Evolutionary conservation across 2,113 vertebrate species (phyloP).

Genomic region (Pristiophorus japonicus): DNA sequence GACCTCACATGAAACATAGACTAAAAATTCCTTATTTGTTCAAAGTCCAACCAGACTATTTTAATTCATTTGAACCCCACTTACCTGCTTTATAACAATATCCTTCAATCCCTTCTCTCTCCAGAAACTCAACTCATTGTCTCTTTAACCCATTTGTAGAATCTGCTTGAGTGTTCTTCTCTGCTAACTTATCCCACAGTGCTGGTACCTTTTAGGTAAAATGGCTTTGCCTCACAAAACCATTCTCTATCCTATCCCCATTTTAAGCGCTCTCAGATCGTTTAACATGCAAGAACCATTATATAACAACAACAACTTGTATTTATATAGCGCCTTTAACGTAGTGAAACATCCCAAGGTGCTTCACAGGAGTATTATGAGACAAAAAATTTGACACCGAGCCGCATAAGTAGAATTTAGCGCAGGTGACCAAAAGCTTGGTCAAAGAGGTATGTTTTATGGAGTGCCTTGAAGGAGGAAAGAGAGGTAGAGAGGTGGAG

Average conservation of each 20-base stretch:
- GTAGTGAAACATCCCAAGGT: too few species aligned
- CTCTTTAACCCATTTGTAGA: background rate
- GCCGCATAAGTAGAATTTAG: too few species aligned
- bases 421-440: too few species aligned
- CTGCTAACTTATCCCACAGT: background rate
- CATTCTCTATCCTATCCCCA: background rate
- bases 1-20: background rate
- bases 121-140: background rate
- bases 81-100: background rate
- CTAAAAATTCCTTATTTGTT: background rate
- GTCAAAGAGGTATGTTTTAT: too few species aligned
- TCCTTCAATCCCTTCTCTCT: background rate
- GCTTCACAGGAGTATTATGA: too few species aligned
- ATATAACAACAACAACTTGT: too few species aligned
- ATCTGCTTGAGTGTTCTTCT: background rate
- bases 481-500: too few species aligned
- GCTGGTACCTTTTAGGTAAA: background rate
- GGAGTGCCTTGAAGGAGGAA: too few species aligned
- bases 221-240: background rate
- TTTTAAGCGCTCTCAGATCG: background rate
- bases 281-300: background rate
- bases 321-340: too few species aligned
- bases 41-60: background rate
- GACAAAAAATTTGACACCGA: too few species aligned
- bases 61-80: background rate